Conservation (phyloP, 2,113 vertebrate species). For the Oreochromis niloticus region DNA sequence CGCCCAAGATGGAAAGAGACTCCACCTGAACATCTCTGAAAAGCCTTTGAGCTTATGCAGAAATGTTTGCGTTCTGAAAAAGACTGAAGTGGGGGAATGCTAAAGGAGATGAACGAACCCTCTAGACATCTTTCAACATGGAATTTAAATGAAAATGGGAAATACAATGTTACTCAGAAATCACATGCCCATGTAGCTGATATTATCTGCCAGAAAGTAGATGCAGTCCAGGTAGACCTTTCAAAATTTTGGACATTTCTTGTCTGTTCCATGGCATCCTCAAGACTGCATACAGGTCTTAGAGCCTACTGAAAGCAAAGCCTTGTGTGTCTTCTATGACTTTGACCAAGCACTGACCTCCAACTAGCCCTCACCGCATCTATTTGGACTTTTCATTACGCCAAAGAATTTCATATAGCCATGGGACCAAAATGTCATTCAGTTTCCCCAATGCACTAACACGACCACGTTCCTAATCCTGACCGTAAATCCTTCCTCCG, state of each 20-base stretch:
- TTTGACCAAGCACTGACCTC: neutral
- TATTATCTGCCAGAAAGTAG: neutral
- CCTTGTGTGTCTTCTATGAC: neutral
- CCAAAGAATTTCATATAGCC: neutral
- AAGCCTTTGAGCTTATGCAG: neutral
- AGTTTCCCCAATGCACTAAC: neutral
- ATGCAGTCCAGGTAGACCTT: neutral
- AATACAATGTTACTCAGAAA: neutral
- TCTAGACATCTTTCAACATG: neutral
- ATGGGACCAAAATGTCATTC: neutral
- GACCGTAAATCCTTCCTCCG: neutral
- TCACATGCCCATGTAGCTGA: neutral
- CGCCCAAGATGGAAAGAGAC: neutral
- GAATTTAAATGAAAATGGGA: slow-evolving; percentile 3
- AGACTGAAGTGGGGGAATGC: neutral
- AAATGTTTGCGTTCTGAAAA: neutral
- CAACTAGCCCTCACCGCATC: neutral
- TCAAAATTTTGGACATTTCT: neutral
- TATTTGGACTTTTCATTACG: neutral
- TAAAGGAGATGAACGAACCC: neutral
- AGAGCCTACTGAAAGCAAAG: neutral
- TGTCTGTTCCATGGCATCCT: neutral
- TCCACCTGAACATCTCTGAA: neutral
- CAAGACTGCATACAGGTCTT: neutral
- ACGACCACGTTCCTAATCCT: neutral